Evolutionary conservation across 2,888 invertebrate species (phyloP).

Genomic region (Campoplex capitator): DNA sequence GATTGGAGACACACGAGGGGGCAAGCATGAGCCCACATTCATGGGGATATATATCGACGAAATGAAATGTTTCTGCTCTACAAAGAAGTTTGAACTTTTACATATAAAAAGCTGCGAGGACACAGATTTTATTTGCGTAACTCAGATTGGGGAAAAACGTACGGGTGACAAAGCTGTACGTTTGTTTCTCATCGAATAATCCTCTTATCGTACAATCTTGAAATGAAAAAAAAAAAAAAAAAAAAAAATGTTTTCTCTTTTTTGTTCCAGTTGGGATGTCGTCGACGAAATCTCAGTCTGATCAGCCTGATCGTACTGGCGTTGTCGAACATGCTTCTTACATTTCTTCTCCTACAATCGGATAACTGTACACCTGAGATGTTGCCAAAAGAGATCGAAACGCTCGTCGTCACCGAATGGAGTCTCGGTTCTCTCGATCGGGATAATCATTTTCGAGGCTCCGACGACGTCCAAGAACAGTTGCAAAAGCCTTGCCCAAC

Average conservation of each 20-base stretch:
- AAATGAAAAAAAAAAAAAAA: slow-evolving; percentile 5
- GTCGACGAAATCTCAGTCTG: slow-evolving; percentile 90
- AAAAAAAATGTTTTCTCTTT: slow-evolving; percentile 27
- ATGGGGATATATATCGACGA: neutral
- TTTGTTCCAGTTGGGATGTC: slow-evolving; percentile 85
- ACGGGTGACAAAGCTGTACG: neutral
- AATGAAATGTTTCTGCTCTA: neutral
- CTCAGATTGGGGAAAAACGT: neutral
- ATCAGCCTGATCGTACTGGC: slow-evolving; percentile 88
- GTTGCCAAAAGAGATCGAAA: slow-evolving; percentile 69
- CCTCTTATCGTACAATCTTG: neutral
- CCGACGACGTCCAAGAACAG: slow-evolving; percentile 62
- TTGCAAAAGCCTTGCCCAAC: slow-evolving; percentile 70
- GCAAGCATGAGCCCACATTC: slow-evolving; percentile 1
- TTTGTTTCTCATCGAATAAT: slow-evolving; percentile 6
- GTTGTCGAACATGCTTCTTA: slow-evolving; percentile 88
- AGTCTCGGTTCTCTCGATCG: slow-evolving; percentile 51
- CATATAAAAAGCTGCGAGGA: neutral
- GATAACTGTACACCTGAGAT: slow-evolving; percentile 83
- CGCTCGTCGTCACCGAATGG: slow-evolving; percentile 77
- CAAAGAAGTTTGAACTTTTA: neutral
- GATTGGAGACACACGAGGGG: slow-evolving; percentile 4
- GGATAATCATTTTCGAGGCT: slow-evolving; percentile 31
- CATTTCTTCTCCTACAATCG: slow-evolving; percentile 87
- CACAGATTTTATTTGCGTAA: neutral